phyloP scores from a whole-genome alignment of 1,140 invertebrate species.

The Macrocentrus cingulum region DNA sequence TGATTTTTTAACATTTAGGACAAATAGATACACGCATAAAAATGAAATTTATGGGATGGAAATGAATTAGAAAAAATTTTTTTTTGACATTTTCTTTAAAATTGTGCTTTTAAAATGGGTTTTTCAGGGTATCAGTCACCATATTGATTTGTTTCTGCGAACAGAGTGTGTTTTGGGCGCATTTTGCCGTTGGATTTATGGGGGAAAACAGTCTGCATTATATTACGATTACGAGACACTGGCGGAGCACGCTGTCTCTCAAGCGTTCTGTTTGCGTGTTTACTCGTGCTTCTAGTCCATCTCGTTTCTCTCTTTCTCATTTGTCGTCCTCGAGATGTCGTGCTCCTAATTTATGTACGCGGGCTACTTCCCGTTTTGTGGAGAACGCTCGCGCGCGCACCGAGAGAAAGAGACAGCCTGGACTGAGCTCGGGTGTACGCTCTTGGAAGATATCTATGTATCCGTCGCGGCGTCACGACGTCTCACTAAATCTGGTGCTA shows the following conservation, averaged over 20 bases:
- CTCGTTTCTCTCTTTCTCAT: slow-evolving; percentile 12
- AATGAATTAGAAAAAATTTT: too few relatives aligned
- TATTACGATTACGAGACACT: too few relatives aligned
- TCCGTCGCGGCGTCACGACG: slow-evolving; percentile 54
- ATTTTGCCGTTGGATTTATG: too few relatives aligned
- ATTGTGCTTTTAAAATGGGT: too few relatives aligned
- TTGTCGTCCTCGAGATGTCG: slow-evolving; percentile 44
- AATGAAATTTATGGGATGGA: too few relatives aligned
- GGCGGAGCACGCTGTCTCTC: not conserved
- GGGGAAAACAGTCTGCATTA: too few relatives aligned
- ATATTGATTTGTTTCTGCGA: too few relatives aligned
- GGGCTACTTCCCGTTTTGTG: slow-evolving; percentile 48
- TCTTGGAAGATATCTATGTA: slow-evolving; percentile 56
- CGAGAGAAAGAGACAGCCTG: slow-evolving; percentile 28
- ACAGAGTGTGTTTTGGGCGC: too few relatives aligned
- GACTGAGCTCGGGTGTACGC: slow-evolving; percentile 40
- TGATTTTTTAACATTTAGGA: too few relatives aligned
- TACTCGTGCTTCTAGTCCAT: slow-evolving; percentile 10
- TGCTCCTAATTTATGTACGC: slow-evolving; percentile 50
- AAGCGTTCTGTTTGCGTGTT: not conserved
- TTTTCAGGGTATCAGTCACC: too few relatives aligned
- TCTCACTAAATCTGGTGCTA: slow-evolving; percentile 58
- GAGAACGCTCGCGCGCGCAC: slow-evolving; percentile 37
- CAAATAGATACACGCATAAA: too few relatives aligned
- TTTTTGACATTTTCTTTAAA: too few relatives aligned